These are phyloP conservation scores for Anomalospiza imberbis DNA, from an alignment of 2,797 vertebrate species.

Conservation along the genomic window DNA sequence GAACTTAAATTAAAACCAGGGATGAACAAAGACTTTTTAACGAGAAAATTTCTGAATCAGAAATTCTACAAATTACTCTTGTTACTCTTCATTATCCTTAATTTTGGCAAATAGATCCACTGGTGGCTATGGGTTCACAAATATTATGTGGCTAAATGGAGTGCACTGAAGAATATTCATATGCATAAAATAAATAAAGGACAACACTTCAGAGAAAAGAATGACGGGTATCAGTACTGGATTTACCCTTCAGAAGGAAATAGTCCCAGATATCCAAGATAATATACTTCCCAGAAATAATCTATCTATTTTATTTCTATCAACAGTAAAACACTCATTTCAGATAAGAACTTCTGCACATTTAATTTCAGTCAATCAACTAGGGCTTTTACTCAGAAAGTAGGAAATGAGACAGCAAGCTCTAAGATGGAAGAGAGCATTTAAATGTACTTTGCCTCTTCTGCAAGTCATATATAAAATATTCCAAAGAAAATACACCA, in stretches of 20 bases:
- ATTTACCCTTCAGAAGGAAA: constrained; percentile 15
- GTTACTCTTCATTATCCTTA: not conserved
- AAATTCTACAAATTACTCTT: not conserved
- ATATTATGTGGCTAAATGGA: not conserved
- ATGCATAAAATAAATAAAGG: not conserved
- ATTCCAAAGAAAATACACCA: not conserved
- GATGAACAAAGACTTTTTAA: not conserved
- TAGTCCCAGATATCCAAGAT: not conserved
- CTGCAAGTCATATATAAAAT: not conserved
- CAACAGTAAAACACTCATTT: not conserved
- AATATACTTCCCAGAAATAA: not conserved
- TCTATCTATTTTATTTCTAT: not conserved
- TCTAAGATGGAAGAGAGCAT: not conserved
- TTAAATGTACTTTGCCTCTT: not conserved
- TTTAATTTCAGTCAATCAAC: not conserved
- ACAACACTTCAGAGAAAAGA: not conserved
- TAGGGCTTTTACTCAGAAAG: not conserved
- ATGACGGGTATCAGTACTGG: not conserved
- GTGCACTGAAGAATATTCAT: not conserved
- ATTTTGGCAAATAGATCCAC: not conserved
- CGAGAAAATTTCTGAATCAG: not conserved
- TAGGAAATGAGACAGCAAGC: not conserved
- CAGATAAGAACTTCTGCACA: not conserved
- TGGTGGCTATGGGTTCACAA: not conserved
- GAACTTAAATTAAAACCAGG: not conserved